Evolutionary conservation across 2,888 invertebrate genomes (phyloP).

Genomic region (Disparrhopalites patrizii): DNA sequence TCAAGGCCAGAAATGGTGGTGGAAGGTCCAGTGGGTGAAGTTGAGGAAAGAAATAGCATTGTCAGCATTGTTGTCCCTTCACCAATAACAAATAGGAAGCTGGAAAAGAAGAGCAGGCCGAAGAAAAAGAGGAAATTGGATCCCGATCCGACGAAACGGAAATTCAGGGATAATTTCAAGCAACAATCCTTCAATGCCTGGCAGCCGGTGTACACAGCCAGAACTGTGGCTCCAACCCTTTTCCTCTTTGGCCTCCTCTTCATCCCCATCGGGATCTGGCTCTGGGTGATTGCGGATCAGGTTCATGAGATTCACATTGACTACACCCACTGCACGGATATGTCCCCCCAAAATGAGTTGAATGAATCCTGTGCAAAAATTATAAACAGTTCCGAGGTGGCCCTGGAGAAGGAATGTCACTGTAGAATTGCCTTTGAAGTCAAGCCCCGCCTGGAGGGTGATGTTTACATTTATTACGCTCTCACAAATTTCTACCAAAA

Average conservation of each 20-base stretch:
- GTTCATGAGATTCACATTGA: neutral
- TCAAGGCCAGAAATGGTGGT: too few species aligned
- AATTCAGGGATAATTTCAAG: neutral
- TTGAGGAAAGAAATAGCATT: too few species aligned
- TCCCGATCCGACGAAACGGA: too few species aligned
- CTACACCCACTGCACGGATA: too few species aligned
- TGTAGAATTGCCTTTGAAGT: neutral
- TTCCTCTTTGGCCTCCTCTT: conserved; percentile 4
- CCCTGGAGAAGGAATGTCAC: neutral
- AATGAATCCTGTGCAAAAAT: too few species aligned
- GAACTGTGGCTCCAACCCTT: neutral
- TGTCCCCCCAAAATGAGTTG: too few species aligned
- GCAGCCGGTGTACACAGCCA: neutral
- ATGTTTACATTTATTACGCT: too few species aligned
- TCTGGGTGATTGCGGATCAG: neutral
- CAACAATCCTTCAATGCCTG: conserved; percentile 1
- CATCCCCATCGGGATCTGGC: conserved; percentile 3
- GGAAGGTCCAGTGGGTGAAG: too few species aligned
- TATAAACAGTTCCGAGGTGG: neutral
- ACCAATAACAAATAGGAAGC: too few species aligned
- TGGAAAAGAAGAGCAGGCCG: too few species aligned
- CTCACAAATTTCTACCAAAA: neutral
- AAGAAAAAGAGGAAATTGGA: too few species aligned
- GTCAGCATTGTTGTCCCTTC: too few species aligned
- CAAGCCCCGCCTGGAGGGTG: neutral